These are phyloP conservation scores for Atrina japonica DNA, from an alignment of 2,888 invertebrate species.

Conservation along the genomic window DNA sequence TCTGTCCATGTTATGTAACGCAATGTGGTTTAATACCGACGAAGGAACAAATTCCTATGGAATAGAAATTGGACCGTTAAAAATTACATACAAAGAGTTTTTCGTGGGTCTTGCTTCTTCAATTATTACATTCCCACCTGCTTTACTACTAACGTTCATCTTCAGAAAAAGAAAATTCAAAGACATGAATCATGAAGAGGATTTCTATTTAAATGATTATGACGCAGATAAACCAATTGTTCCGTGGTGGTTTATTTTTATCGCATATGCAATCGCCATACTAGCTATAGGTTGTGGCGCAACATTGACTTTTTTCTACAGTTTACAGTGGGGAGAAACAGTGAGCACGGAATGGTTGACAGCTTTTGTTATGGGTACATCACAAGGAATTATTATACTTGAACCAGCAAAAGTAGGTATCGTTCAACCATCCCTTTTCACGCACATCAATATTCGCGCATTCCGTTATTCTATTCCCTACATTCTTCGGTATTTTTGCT, in stretches of 20 bases:
- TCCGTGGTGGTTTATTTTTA: conserved; percentile 38
- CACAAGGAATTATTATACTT: conserved; percentile 12
- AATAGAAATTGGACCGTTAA: conserved; percentile 23
- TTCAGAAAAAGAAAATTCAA: conserved; percentile 29
- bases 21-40: conserved; percentile 31
- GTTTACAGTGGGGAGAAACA: conserved; percentile 25
- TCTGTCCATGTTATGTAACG: conserved; percentile 31
- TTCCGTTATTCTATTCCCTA: too few relatives aligned
- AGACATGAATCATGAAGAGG: background rate
- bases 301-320: conserved; percentile 28
- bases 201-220: background rate
- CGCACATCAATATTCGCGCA: too few relatives aligned
- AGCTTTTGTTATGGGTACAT: conserved; percentile 24
- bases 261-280: conserved; percentile 19
- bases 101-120: conserved; percentile 30
- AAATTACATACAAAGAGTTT: conserved; percentile 21
- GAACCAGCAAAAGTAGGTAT: conserved; percentile 33
- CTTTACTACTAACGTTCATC: conserved; percentile 11
- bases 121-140: conserved; percentile 13
- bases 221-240: background rate
- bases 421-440: too few relatives aligned
- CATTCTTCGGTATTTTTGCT: too few relatives aligned
- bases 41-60: background rate
- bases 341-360: conserved; percentile 30
- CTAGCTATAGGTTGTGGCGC: background rate